phyloP scores from a whole-genome alignment of 1,140 invertebrate genomes.

The Myzus persicae region DNA sequence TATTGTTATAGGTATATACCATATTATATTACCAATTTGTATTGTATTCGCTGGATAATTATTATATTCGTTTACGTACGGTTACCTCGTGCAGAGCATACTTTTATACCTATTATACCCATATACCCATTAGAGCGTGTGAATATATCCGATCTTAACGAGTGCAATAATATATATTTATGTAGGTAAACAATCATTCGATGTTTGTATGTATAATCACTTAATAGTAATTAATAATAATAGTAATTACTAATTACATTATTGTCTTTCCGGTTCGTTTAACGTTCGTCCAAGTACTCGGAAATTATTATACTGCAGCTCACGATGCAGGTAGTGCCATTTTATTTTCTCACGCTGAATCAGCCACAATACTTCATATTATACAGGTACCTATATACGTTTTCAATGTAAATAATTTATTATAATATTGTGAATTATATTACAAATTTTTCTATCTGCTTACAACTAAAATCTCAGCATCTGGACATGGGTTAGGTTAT shows the following conservation, averaged over 20 bases:
- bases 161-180: neutral
- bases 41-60: neutral
- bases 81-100: neutral
- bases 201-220: neutral
- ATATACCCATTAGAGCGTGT: neutral
- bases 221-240: neutral
- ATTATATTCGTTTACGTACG: neutral
- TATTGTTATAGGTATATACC: no score
- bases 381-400: neutral
- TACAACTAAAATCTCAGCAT: neutral
- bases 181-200: neutral
- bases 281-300: neutral
- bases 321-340: neutral
- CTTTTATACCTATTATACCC: neutral
- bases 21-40: neutral
- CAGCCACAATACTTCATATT: neutral
- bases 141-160: neutral
- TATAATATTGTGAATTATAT: neutral
- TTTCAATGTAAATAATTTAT: neutral
- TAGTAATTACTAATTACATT: no score
- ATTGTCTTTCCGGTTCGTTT: neutral
- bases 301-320: neutral
- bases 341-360: neutral
- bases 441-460: neutral
- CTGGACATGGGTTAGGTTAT: neutral